phyloP scores from a whole-genome alignment of 2,113 vertebrate species.

The Macquaria australasica region DNA sequence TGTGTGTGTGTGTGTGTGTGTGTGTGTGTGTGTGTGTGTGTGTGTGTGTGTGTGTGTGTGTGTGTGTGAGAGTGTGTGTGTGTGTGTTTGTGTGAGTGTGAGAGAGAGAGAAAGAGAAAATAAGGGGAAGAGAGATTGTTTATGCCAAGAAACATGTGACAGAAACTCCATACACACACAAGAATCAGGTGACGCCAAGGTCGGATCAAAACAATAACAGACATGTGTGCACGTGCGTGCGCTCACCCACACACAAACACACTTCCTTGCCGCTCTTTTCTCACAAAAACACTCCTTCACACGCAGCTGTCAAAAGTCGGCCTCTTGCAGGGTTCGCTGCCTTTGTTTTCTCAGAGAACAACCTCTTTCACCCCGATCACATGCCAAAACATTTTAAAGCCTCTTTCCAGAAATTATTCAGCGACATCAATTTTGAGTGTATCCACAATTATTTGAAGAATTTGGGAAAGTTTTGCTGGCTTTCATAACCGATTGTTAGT shows the following conservation, averaged over 20 bases:
- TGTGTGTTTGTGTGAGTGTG: constrained; percentile 41
- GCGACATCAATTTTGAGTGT: background rate
- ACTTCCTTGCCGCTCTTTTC: constrained; percentile 9
- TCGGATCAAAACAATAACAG: constrained; percentile 76
- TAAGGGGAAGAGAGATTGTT: background rate
- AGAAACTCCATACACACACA: constrained; percentile 49
- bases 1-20: constrained; percentile 34
- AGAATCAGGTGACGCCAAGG: constrained; percentile 65
- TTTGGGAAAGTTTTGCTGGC: background rate
- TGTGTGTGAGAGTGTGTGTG: too few relatives aligned
- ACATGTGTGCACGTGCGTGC: constrained; percentile 19
- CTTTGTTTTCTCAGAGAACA: constrained; percentile 51
- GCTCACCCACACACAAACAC: constrained; percentile 1
- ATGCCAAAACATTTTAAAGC: constrained; percentile 35
- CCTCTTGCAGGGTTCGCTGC: constrained; percentile 29
- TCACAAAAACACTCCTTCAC: constrained; percentile 48
- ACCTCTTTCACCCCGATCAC: constrained; percentile 46
- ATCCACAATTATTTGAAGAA: background rate
- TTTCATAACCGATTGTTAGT: background rate
- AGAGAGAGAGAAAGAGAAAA: background rate
- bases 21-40: constrained; percentile 43
- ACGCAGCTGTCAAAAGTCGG: constrained; percentile 71
- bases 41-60: constrained; percentile 35
- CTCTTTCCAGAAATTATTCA: constrained; percentile 8
- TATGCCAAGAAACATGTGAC: constrained; percentile 62